Evolutionary conservation across 2,113 vertebrate genomes (phyloP).

Genomic region (Galeopterus variegatus): DNA sequence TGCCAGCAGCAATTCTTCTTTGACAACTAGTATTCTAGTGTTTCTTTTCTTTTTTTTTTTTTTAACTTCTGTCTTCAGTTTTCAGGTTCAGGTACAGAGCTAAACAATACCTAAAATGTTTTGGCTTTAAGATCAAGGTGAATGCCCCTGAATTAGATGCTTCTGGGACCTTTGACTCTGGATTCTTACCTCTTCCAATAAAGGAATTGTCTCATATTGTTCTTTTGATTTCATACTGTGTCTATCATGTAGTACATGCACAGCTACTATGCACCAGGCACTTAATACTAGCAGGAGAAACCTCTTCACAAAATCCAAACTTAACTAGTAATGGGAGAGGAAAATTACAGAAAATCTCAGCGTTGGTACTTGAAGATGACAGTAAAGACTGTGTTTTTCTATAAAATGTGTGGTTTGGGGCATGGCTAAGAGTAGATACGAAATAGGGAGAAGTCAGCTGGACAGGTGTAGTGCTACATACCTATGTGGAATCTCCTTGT

Average conservation of each 20-base stretch:
- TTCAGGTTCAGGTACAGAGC: not conserved
- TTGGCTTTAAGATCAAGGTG: constrained; percentile 48
- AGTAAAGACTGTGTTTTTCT: not conserved
- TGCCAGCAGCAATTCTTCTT: constrained; percentile 50
- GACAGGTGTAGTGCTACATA: not conserved
- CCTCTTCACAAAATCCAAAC: not conserved
- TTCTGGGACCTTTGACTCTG: constrained; percentile 11
- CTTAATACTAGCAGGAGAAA: not conserved
- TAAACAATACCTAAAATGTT: constrained; percentile 41
- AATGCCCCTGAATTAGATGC: not conserved
- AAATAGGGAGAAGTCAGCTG: not conserved
- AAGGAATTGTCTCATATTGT: not conserved
- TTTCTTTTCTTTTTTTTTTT: not conserved
- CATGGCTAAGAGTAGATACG: not conserved
- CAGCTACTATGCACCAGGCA: not conserved
- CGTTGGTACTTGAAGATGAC: not conserved
- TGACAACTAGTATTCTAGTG: not conserved
- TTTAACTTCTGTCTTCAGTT: not conserved
- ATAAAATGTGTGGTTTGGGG: not conserved
- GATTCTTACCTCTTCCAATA: constrained; percentile 8
- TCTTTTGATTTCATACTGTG: constrained; percentile 1
- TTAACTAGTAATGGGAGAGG: not conserved
- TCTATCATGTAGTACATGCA: not conserved
- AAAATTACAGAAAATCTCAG: not conserved
- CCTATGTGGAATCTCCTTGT: not conserved